Evolutionary conservation across 2,888 invertebrate species (phyloP).

Genomic region (Junonia oenone): DNA sequence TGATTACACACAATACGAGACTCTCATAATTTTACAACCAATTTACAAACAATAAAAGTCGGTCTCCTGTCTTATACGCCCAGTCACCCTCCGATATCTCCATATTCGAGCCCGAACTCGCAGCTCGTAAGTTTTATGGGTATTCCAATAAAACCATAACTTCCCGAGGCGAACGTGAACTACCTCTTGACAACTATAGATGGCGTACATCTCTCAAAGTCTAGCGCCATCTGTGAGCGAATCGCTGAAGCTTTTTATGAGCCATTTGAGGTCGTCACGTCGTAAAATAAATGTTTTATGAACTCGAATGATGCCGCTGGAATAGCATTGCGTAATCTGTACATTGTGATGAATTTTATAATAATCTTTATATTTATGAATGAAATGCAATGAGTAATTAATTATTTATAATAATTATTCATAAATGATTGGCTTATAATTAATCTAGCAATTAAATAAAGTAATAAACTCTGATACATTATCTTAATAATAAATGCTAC

Average conservation of each 20-base stretch:
- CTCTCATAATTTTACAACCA: constrained; percentile 80
- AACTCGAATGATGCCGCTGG: constrained; percentile 69
- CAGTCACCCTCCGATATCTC: constrained; percentile 74
- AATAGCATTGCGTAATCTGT: constrained; percentile 41
- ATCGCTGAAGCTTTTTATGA: constrained; percentile 65
- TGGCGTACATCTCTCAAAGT: constrained; percentile 51
- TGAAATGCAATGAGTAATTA: no score
- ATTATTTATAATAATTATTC: no score
- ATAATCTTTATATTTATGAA: neutral
- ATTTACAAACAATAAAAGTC: constrained; percentile 81
- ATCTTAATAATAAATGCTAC: constrained; percentile 4
- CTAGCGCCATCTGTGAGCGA: constrained; percentile 68
- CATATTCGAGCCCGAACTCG: constrained; percentile 65
- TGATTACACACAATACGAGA: constrained; percentile 74
- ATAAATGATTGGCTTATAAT: no score
- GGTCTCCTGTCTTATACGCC: constrained; percentile 73
- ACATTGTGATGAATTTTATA: constrained; percentile 21
- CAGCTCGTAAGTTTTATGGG: constrained; percentile 74
- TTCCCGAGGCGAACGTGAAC: constrained; percentile 39
- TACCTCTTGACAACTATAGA: constrained; percentile 50
- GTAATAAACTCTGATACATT: neutral
- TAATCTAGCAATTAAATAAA: neutral
- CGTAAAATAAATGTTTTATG: constrained; percentile 72
- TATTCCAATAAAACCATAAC: constrained; percentile 72
- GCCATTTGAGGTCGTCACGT: constrained; percentile 65